Evolutionary conservation across 2,888 invertebrate species (phyloP).

Genomic region (Athetis lepigone): DNA sequence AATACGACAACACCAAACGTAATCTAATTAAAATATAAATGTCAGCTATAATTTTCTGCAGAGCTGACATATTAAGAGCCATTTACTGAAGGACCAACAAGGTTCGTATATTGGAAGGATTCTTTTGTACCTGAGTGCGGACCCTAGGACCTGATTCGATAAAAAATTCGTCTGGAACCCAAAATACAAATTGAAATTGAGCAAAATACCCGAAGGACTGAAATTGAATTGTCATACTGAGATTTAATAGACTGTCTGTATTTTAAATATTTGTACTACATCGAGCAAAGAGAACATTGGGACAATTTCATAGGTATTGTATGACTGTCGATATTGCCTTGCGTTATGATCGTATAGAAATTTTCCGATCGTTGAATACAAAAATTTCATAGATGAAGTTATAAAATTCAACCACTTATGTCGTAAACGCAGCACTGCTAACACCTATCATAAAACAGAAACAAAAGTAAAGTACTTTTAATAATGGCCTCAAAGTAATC

Average conservation of each 20-base stretch:
- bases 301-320: too few relatives aligned
- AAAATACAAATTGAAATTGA: slow-evolving; percentile 7
- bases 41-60: slow-evolving; percentile 42
- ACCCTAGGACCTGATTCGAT: slow-evolving; percentile 11
- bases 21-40: slow-evolving; percentile 52
- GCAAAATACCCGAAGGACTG: neutral
- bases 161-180: slow-evolving; percentile 2
- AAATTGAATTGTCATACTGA: slow-evolving; percentile 2
- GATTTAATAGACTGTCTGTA: too few relatives aligned
- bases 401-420: slow-evolving; percentile 28
- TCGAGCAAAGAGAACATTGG: too few relatives aligned
- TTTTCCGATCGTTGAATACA: slow-evolving; percentile 25
- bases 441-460: slow-evolving; percentile 23
- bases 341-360: slow-evolving; percentile 1
- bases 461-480: slow-evolving; percentile 18
- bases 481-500: neutral
- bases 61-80: slow-evolving; percentile 31
- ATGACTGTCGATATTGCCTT: neutral
- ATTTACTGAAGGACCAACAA: slow-evolving; percentile 12
- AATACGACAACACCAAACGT: slow-evolving; percentile 15
- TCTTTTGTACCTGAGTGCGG: slow-evolving; percentile 13
- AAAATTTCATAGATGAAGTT: slow-evolving; percentile 1
- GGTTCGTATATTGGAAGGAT: neutral
- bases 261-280: too few relatives aligned
- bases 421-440: slow-evolving; percentile 32